These are phyloP conservation scores for Frankliniella intonsa DNA, from an alignment of 2,888 invertebrate species.

Conservation along the genomic window DNA sequence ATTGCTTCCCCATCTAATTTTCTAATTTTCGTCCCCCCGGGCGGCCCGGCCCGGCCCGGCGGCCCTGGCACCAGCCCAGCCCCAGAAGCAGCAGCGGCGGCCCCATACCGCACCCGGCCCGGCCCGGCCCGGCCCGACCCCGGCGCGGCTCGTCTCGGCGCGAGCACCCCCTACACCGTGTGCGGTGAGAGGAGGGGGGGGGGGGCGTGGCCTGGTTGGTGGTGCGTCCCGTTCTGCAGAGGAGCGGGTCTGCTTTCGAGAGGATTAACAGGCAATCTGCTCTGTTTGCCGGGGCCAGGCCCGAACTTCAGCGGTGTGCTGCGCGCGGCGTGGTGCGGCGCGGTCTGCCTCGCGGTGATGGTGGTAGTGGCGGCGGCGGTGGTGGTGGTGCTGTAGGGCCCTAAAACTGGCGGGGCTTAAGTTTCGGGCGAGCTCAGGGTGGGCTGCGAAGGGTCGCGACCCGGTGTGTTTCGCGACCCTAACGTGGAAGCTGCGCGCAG, in stretches of 20 bases:
- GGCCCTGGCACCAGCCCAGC: background rate
- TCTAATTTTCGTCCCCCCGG: background rate
- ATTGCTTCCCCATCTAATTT: slow-evolving; percentile 24
- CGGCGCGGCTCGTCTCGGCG: no score
- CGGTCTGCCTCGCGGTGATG: background rate
- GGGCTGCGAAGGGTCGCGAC: no score
- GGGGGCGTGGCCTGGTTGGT: background rate
- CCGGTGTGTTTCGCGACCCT: no score
- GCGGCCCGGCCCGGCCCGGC: background rate
- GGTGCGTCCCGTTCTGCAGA: background rate
- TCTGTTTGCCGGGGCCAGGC: slow-evolving; percentile 8
- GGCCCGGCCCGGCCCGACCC: no score
- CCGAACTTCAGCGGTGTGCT: background rate
- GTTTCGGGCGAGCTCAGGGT: no score
- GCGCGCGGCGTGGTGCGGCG: background rate
- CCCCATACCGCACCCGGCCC: no score
- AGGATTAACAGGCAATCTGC: slow-evolving; percentile 22
- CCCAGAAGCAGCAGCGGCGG: background rate
- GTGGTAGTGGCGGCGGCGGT: background rate
- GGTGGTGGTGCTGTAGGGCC: background rate
- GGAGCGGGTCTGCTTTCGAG: slow-evolving; percentile 7
- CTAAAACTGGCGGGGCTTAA: no score
- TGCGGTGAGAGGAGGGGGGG: no score
- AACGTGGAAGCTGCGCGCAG: no score
- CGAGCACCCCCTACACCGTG: no score